Evolutionary conservation across 2,888 invertebrate genomes (phyloP), one percentile per base, ranked within the genome.

Genomic region (Choreutis nemorana): DNA sequence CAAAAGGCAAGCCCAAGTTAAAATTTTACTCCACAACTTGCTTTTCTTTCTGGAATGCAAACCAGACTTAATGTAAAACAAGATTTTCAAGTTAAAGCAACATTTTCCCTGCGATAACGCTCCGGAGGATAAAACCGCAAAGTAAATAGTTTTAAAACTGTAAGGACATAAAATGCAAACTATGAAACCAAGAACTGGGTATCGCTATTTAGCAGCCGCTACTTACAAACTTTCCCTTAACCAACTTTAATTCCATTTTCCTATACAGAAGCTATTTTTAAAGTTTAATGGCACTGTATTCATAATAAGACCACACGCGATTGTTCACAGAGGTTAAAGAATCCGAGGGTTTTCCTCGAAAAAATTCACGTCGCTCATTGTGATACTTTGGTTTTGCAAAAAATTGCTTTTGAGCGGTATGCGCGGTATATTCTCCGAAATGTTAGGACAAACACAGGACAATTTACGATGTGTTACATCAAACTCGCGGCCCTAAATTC

Each of bases 261-360:
- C 18, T 6, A 18, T 5, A 18, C 5, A 18, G 8, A 5, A 18
- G 18, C 15, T 58, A 55, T 65, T 50, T 55, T 56, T 11, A 21
- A 25, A 35, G 36, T 34, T 44, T 50, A 52, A 48, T 46, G 50
- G 47, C 48, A 53, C 53, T 56, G 40, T 52, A 50, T 50, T 71
- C 67, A 68, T 66, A 68, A 72, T 72, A 62, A 75, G 77, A 75
- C 75, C 77, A 75, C 77, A 77, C 77, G 72, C 75, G 67, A 73
- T 60, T 62, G 63, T 51, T 54, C 49, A 68, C 63, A 53, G 54
- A 63, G 61, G 48, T 50, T 47, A 54, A 64, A 60, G 67, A 70
- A 75, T 75, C 72, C 70, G 61, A 72, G 47, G 48, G 46, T 46
- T 48, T 72, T 72, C 65, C 56, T 42, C 60, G 71, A 70, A 77